Percentiles rank a stretch among this genome's conserved stretches.
Conservation (phyloP, 2,797 vertebrate species). For the Phylloscopus collybita region DNA sequence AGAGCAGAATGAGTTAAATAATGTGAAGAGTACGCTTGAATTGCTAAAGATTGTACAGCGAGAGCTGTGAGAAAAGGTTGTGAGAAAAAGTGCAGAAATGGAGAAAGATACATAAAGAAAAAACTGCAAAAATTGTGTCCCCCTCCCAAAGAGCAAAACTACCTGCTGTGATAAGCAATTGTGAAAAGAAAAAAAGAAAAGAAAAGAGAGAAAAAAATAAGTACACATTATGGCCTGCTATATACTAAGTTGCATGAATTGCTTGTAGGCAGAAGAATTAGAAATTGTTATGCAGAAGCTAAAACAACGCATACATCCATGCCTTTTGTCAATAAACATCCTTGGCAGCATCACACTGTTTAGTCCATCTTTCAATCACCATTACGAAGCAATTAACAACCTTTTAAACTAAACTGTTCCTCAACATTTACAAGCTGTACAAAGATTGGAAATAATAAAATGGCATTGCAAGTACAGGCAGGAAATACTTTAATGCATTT, state of each 20-base stretch:
- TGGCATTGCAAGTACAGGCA: not conserved
- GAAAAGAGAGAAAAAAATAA: too few relatives aligned
- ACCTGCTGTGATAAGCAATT: not conserved
- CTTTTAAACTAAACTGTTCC: conserved; percentile 11
- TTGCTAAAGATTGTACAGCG: not conserved
- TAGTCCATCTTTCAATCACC: not conserved
- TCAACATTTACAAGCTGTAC: not conserved
- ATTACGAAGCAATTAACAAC: not conserved
- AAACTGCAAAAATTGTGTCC: not conserved
- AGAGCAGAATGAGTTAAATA: not conserved
- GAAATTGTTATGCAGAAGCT: not conserved
- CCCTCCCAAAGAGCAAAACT: not conserved
- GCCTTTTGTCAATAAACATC: not conserved
- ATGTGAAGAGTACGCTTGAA: not conserved
- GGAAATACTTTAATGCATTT: not conserved
- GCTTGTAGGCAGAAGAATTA: not conserved
- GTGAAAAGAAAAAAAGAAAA: not conserved
- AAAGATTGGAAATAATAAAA: not conserved
- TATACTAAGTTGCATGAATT: not conserved
- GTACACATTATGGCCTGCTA: not conserved
- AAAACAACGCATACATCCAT: not conserved
- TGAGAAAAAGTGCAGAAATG: not conserved
- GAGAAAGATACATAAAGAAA: not conserved
- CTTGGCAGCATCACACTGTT: not conserved
- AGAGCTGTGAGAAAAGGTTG: not conserved